Base-by-base conservation (phyloP, 1,140 invertebrate species). In the Phymorhynchus buccinoides region DNA sequence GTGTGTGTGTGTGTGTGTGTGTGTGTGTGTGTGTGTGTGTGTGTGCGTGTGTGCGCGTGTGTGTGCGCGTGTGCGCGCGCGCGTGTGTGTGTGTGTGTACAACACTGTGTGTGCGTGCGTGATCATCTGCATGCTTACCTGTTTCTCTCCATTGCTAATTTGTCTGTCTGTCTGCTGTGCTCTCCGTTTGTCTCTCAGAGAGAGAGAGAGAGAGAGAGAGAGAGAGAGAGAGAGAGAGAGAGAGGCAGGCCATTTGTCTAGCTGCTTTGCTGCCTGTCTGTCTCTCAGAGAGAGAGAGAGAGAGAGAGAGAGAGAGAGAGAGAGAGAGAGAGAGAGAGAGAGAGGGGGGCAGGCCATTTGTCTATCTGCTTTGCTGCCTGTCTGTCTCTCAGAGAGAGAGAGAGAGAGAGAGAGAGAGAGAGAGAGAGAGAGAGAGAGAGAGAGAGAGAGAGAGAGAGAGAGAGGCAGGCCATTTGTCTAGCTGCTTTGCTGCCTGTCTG, bases 1-100 rank as follows among this genome's bases (percentile, higher is more conserved):
- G 41, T 80, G n/a, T n/a, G 42, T 80, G 78, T 52, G n/a, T 80
- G 78, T 30, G 44, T 56, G 44, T 52, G 78, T 37, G 35, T 80
- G 44, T 48, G 42, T 52, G 44, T 56, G 42, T 80, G 78, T 48
- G n/a, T 80, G 78, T n/a, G 42, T 2, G 22, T 18, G n/a, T 35
- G 22, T 16, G 22, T 52, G n/a, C 22, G 0, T 35, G 78, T 18
- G 22, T 18, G 44, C 22, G 44, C 35, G 68, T 35, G 27, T 71
- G 68, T 35, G 27, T 71, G 30, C 6, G 4, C 35, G n/a, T 35
- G 68, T 71, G 68, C 6, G 30, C 35, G 68, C 6, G 30, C 35
- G 68, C 35, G 68, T 71, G 68, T 71, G 66, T 71, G 66, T 71
- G 66, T 71, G 66, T 37, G 66, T 71, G 66, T 71, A 32, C n/a